Evolutionary conservation across 2,888 invertebrate species (phyloP).

Genomic region (Lasioglossum marginatum): DNA sequence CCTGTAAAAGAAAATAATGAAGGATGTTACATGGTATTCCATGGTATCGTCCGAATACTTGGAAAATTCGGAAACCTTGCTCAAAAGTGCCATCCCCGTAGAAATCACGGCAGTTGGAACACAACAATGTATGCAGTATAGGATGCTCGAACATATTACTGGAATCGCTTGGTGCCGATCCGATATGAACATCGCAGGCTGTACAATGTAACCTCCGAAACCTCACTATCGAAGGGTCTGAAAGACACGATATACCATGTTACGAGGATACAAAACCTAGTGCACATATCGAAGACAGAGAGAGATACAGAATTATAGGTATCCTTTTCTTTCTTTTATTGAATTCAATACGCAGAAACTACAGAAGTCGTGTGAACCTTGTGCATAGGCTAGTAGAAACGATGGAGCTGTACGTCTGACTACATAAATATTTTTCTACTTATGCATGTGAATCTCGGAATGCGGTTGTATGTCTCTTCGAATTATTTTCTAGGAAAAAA

Average conservation of each 20-base stretch:
- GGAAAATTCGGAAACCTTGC: slow-evolving; percentile 85
- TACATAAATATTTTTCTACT: background rate
- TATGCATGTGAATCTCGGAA: background rate
- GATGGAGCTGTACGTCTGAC: background rate
- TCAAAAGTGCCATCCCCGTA: slow-evolving; percentile 93
- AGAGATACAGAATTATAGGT: background rate
- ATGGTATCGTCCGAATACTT: background rate
- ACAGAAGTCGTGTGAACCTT: background rate
- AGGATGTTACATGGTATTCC: background rate
- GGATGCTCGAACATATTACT: slow-evolving; percentile 90
- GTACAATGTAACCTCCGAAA: slow-evolving; percentile 89
- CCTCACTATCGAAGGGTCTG: slow-evolving; percentile 87
- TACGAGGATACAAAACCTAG: background rate
- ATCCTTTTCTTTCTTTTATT: background rate
- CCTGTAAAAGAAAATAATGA: slow-evolving; percentile 78
- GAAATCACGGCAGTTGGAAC: slow-evolving; percentile 90
- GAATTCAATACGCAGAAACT: background rate
- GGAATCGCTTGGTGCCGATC: slow-evolving; percentile 88
- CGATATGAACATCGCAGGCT: slow-evolving; percentile 91
- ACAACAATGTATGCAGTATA: slow-evolving; percentile 89
- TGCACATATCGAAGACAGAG: background rate
- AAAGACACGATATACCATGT: slow-evolving; percentile 74
- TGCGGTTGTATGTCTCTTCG: background rate
- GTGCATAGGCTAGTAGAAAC: background rate
- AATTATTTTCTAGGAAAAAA: background rate